These are phyloP conservation scores for Pedionomus torquatus DNA, from an alignment of 2,113 vertebrate genomes.

Conservation along the genomic window DNA sequence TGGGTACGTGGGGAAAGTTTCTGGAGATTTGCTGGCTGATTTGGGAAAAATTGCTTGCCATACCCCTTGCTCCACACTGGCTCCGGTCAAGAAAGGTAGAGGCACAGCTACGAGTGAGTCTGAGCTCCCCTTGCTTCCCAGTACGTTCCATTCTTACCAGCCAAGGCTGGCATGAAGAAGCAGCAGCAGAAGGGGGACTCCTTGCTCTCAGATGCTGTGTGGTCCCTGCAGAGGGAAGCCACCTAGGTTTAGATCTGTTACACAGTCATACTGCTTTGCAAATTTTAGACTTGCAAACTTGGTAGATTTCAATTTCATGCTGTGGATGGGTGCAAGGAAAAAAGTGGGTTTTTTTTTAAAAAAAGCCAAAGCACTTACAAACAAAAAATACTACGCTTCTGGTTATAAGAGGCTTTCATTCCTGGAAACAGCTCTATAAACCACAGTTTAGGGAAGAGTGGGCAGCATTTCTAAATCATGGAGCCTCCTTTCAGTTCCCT, in stretches of 20 bases:
- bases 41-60: not conserved
- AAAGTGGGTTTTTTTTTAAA: not conserved
- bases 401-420: not conserved
- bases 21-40: not conserved
- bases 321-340: not conserved
- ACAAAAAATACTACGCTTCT: not conserved
- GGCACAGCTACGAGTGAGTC: not conserved
- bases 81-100: not conserved
- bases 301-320: not conserved
- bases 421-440: not conserved
- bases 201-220: fast-evolving
- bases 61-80: not conserved
- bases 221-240: not conserved
- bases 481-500: not conserved
- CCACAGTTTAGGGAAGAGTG: not conserved
- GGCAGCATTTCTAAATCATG: not conserved
- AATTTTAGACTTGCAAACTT: not conserved
- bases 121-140: not conserved
- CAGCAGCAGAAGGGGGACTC: not conserved
- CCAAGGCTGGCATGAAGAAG: not conserved
- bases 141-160: fast-evolving
- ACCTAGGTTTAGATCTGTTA: not conserved
- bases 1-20: not conserved
- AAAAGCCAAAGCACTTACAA: not conserved
- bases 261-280: not conserved